A percentile compares a stretch with the other conserved stretches of the same genome.
These are phyloP conservation scores for Gryllus bimaculatus DNA, from an alignment of 1,140 invertebrate genomes.

Conservation along the genomic window DNA sequence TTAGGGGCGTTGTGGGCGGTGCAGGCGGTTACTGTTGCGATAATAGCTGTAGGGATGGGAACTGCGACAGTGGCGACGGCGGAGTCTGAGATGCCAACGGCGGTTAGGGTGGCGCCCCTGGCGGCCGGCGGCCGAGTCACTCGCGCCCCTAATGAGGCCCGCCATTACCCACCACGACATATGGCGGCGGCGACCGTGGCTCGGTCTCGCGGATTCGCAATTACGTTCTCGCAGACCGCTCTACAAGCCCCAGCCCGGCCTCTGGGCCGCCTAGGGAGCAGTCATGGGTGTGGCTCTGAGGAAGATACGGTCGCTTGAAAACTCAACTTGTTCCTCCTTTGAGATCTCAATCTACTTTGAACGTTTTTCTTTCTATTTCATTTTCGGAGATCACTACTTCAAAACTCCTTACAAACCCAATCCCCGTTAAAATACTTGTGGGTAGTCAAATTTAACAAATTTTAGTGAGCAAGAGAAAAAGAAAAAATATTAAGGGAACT, in stretches of 20 bases:
- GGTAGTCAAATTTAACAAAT: too few species aligned
- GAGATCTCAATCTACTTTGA: neutral
- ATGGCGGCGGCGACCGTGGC: neutral
- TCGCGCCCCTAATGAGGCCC: neutral
- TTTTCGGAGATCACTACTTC: too few species aligned
- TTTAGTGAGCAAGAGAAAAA: too few species aligned
- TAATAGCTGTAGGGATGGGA: too few species aligned
- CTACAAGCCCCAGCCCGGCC: neutral
- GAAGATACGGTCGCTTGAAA: neutral
- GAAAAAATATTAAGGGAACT: too few species aligned
- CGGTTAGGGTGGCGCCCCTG: neutral
- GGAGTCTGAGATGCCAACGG: neutral
- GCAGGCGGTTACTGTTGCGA: neutral
- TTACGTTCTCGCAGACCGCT: neutral
- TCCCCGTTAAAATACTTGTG: too few species aligned
- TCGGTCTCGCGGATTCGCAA: neutral
- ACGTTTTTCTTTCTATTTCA: too few species aligned
- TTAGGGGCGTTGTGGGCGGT: too few species aligned
- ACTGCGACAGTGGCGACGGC: too few species aligned
- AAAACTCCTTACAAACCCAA: too few species aligned
- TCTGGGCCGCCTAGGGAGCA: neutral
- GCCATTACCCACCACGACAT: neutral
- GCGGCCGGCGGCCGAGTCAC: neutral
- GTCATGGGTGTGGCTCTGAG: neutral
- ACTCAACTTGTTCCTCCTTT: neutral